Evolutionary conservation across 1,140 invertebrate genomes (phyloP), one percentile per base, ranked within the genome.

Genomic region (Drosophila asahinai): DNA sequence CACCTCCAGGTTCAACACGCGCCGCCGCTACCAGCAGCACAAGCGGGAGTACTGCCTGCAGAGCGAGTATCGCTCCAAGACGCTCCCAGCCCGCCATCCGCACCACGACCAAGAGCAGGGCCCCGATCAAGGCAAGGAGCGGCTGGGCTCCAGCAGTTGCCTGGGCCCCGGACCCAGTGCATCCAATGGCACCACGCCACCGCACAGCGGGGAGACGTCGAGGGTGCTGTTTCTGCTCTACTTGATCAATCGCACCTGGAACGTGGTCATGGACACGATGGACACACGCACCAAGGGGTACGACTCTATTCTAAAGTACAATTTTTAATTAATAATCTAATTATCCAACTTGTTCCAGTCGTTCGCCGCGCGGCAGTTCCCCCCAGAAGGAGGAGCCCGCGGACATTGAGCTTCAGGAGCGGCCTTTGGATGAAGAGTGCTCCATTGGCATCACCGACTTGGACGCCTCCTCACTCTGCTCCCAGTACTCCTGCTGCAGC

Each of bases 221-320:
- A 92, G 95, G 61, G 93, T 95, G 4, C 93, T 95, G n/a, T 96
- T 95, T 84, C 93, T 96, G 59, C 93, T 96, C 73, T 95, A 96
- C 83, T 93, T 96, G 61, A 95, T 96, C 76, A 94, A 96, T 70
- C 94, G 95, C 76, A 96, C 95, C n/a, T 96, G 95, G 95, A 95
- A 94, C 80, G 93, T 95, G 4, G 94, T 96, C 9, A 93, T 95
- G 42, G 95, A 95, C 61, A 94, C 94, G 61, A 94, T 95, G 67
- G 94, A 95, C 80, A 92, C 94, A 9, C 94, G 94, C 72, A 93
- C 83, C 19, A 94, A 94, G 52, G 94, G 94, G 94, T 94, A 83
- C 78, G 70, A 68, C n/a, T 45, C 25, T 9, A 22, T 38, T 47
- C n/a, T 55, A 55, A 33, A 27, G 25, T 7, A n/a, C n/a, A n/a